These are phyloP conservation scores for Dasypogon diadema DNA, from an alignment of 2,888 invertebrate genomes.

Conservation along the genomic window DNA sequence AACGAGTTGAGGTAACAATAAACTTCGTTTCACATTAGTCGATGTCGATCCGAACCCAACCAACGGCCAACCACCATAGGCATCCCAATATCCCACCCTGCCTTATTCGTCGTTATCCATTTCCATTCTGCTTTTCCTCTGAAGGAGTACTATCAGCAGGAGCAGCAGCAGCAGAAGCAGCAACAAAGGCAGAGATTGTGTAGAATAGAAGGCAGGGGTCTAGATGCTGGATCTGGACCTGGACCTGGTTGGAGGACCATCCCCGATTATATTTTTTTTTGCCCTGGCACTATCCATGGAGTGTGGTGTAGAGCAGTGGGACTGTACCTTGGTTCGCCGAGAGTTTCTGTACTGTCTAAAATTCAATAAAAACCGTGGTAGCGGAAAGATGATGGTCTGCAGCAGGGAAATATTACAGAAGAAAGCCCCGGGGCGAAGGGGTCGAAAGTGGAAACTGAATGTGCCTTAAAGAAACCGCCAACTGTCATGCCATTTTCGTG, in stretches of 20 bases:
- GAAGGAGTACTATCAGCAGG: neutral
- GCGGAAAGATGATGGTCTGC: slow-evolving; percentile 12
- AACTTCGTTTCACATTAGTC: slow-evolving; percentile 42
- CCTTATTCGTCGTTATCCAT: no score
- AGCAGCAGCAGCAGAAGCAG: neutral
- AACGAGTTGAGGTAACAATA: slow-evolving; percentile 47
- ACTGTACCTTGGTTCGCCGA: no score
- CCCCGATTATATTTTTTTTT: neutral
- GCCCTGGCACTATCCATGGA: no score
- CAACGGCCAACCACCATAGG: neutral
- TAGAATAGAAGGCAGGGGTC: neutral
- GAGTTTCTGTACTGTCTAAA: no score
- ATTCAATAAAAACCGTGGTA: slow-evolving; percentile 7
- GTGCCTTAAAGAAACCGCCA: slow-evolving; percentile 25
- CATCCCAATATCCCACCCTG: neutral
- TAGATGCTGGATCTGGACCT: neutral
- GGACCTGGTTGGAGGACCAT: neutral
- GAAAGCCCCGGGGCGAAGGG: neutral
- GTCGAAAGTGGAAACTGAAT: neutral
- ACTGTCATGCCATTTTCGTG: slow-evolving; percentile 24
- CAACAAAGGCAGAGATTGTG: neutral
- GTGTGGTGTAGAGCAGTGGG: no score
- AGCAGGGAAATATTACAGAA: neutral
- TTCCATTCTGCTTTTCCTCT: neutral
- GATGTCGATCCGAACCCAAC: neutral